Base-by-base conservation (phyloP, 1,140 invertebrate genomes). In the Leguminivora glycinivorella region DNA sequence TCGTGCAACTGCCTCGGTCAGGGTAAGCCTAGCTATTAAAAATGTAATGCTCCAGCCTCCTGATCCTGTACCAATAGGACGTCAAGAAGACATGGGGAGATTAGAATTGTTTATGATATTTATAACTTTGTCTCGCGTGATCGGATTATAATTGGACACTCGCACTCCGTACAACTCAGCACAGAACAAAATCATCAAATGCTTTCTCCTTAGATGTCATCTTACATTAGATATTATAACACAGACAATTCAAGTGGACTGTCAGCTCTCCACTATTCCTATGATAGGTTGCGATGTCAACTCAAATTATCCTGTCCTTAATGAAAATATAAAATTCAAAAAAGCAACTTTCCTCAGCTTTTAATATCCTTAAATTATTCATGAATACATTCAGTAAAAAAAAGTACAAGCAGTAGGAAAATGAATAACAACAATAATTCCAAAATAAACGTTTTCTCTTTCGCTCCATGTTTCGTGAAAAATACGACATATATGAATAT, bases 181-280 rank as follows among this genome's bases (percentile, higher is more conserved):
- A 12, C 4, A 10, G n/a, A 43, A 9, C 58, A 29, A 31, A 60
- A 60, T 40, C 0, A 4, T 0, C 1, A 29, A 7, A 63, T 29
- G 0, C 5, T 31, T 5, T 1, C 58, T n/a, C 12, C 58, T 25
- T n/a, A 17, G 17, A 63, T 14, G 14, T 34, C 29, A 5, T 3
- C n/a, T 29, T 63, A 63, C 7, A 5, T 5, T 63, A n/a, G 58
- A 17, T 4, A 14, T 17, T 9, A 14, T 9, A 29, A 31, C 29
- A 1, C 58, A 63, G 34, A 63, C 26, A 63, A 5, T 63, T 63
- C n/a, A 4, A 29, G 25, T 29, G 0, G 58, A 1, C 26, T 63
- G 58, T 31, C 58, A 63, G 26, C 58, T 26, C 26, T 29, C 31
- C n/a, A 63, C 58, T 63, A 26, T 63, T n/a, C 31, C 31, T 31